Conservation (phyloP, 1,140 invertebrate genomes). For the Physella acuta region DNA sequence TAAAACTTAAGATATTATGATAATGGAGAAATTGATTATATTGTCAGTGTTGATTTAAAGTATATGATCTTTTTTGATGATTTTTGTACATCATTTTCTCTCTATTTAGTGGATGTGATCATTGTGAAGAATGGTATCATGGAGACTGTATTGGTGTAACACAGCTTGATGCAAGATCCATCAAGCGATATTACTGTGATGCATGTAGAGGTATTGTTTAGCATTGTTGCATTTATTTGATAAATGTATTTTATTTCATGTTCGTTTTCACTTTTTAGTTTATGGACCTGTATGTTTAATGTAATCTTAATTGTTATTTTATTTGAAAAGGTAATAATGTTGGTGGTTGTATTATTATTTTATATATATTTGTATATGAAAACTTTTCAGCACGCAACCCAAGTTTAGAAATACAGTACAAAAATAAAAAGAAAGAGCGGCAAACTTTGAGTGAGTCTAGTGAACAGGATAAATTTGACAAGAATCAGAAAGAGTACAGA, state of each 20-base stretch:
- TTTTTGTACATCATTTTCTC: too few species aligned
- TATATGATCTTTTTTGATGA: constrained; percentile 10
- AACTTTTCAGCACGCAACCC: constrained; percentile 76
- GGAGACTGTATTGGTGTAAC: constrained; percentile 95
- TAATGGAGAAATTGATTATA: too few species aligned
- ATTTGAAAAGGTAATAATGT: too few species aligned
- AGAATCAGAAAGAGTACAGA: constrained; percentile 34
- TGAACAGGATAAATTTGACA: constrained; percentile 33
- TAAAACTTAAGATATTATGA: too few species aligned
- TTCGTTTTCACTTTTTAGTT: too few species aligned
- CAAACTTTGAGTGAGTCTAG: constrained; percentile 31
- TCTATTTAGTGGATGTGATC: constrained; percentile 88
- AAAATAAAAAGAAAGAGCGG: constrained; percentile 49
- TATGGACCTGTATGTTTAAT: too few species aligned
- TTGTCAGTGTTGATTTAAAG: neutral
- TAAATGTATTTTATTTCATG: too few species aligned
- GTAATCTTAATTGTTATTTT: too few species aligned
- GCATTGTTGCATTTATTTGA: neutral
- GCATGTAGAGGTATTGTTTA: constrained; percentile 55
- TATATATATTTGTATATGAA: too few species aligned
- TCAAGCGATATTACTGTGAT: constrained; percentile 88
- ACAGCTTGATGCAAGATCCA: constrained; percentile 86
- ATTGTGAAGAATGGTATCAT: constrained; percentile 98
- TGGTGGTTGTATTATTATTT: too few species aligned
- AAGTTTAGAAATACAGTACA: constrained; percentile 74